Base-by-base conservation (phyloP, 1,140 invertebrate species). In the Drosophila littoralis region DNA sequence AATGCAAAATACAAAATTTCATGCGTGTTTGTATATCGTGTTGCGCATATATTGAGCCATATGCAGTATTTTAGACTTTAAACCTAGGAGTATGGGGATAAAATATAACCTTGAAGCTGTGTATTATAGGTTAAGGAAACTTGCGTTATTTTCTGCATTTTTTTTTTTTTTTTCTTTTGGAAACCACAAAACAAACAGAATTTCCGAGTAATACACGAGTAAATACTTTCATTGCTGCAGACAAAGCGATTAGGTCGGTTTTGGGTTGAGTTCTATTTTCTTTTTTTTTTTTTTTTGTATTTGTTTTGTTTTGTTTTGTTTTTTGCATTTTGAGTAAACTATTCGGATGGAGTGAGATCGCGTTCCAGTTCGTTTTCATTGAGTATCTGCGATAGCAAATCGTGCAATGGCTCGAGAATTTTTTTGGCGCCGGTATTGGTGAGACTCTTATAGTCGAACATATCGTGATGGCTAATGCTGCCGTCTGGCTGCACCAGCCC, bases 401-500 rank as follows among this genome's bases (percentile, higher is more conserved):
- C 96, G 93, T 96, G 94, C 36, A 97, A 94, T 36, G 96, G 95
- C 92, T 96, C 96, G 93, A 97, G 97, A 22, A 96, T 95, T 92
- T 97, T 97, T 79, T 94, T 94, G 92, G 97, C 97, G 45, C 97
- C 97, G 57, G 95, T 93, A 92, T 96, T 95, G 2, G 96, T 97
- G 36, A 97, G 94, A 90, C 97, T 96, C 33, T 98, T 94, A 93
- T 97, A 98, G 92, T 98, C 97, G 86, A 92, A 92, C 96, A 98
- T 97, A 91, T 98, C 97, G 84, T 95, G 95, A 89, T 97, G 96
- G 90, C 95, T 96, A 61, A 98, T 97, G 22, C 94, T 95, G 7
- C 96, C 96, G 93, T 97, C 96, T 43, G 93, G 93, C 83, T 96
- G 95, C 40, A 97, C 94, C 77, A 97, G 94, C 28, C 95, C 95